Percentiles rank a stretch among this genome's conserved stretches.
These are phyloP conservation scores for Sebastes kiyomatsui DNA, from an alignment of 2,797 vertebrate genomes.

Conservation along the genomic window DNA sequence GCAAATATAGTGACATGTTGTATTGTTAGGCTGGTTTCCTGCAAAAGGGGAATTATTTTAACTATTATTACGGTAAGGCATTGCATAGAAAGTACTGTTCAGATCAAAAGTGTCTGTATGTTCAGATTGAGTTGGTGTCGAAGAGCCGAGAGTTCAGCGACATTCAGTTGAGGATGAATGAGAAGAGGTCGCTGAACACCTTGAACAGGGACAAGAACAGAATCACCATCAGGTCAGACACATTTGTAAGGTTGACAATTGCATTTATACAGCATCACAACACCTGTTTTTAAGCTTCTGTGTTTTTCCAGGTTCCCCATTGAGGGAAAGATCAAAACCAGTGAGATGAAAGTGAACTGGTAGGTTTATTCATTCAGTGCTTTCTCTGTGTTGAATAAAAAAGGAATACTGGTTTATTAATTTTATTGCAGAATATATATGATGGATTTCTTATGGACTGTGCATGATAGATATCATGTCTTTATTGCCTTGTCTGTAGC, in stretches of 20 bases:
- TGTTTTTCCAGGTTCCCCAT: slow-evolving; percentile 88
- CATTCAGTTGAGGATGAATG: slow-evolving; percentile 91
- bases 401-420: background rate
- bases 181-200: slow-evolving; percentile 91
- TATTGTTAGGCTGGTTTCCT: background rate
- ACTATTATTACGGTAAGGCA: background rate
- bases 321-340: slow-evolving; percentile 95
- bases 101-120: slow-evolving; percentile 12
- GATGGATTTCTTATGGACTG: background rate
- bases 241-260: background rate
- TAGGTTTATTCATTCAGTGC: slow-evolving; percentile 64
- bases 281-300: background rate
- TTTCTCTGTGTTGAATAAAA: background rate
- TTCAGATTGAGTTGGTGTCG: slow-evolving; percentile 89
- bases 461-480: background rate
- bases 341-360: slow-evolving; percentile 99
- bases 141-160: slow-evolving; percentile 91
- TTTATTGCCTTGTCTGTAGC: slow-evolving; percentile 71
- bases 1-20: background rate
- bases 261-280: background rate
- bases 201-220: slow-evolving; percentile 94
- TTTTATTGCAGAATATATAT: background rate
- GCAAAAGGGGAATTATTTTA: background rate
- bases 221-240: slow-evolving; percentile 89
- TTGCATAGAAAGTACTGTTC: background rate